phyloP scores from a whole-genome alignment of 2,888 invertebrate genomes.

The Octodonta nipae region DNA sequence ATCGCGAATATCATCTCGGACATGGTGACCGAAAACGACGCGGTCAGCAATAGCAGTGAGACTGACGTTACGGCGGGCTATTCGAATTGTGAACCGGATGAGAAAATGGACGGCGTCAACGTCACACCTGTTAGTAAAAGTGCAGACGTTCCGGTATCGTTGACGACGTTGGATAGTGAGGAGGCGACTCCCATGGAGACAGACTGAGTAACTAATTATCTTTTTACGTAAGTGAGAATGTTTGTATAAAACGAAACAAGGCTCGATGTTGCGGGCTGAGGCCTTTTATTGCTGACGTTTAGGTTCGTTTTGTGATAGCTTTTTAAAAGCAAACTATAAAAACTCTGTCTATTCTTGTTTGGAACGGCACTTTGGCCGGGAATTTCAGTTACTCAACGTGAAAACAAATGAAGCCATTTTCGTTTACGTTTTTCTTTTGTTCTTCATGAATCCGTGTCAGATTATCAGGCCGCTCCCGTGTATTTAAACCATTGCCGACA shows the following conservation, averaged over 20 bases:
- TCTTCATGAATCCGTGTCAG: too few relatives aligned
- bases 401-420: too few relatives aligned
- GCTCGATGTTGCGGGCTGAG: too few relatives aligned
- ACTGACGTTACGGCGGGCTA: slow-evolving; percentile 8
- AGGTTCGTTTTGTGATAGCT: too few relatives aligned
- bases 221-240: slow-evolving; percentile 6
- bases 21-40: slow-evolving; percentile 5
- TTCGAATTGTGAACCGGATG: slow-evolving; percentile 4
- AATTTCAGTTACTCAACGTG: too few relatives aligned
- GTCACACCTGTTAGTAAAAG: slow-evolving; percentile 5
- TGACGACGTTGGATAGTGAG: slow-evolving; percentile 5
- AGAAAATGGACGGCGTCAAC: slow-evolving; percentile 1
- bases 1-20: slow-evolving; percentile 12
- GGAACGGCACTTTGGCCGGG: too few relatives aligned
- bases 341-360: too few relatives aligned
- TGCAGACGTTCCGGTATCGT: slow-evolving; percentile 8
- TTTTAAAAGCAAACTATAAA: too few relatives aligned
- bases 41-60: slow-evolving; percentile 2
- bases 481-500: slow-evolving; percentile 5
- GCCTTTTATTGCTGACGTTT: too few relatives aligned
- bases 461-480: too few relatives aligned
- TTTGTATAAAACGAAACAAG: slow-evolving; percentile 13
- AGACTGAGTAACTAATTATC: slow-evolving; percentile 6
- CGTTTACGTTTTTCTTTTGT: too few relatives aligned
- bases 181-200: slow-evolving; percentile 13